Evolutionary conservation across 2,797 vertebrate genomes (phyloP), one percentile per base, ranked within the genome.

Genomic region (Sylvilagus floridanus): DNA sequence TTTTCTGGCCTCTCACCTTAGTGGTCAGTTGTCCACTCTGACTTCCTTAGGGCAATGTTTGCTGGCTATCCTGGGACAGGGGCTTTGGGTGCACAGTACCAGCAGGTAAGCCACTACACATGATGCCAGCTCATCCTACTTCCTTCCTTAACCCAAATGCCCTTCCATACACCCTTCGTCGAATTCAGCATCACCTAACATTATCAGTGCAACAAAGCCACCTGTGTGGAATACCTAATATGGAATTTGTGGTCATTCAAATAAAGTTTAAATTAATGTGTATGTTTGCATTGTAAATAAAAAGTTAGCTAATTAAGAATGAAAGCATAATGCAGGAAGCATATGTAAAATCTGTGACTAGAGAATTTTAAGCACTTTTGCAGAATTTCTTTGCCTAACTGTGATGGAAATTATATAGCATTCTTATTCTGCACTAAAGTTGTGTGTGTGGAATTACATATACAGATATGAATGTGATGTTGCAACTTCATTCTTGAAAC

Each of bases 51-150:
- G 21, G 0, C 57, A 2, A 12, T 4, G 17, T 22, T 0, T 37
- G 19, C n/a, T 4, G 4, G 0, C 4, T 42, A 19, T 10, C 42
- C 63, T 26, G 13, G 10, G 60, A 4, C 16, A 7, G 26, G 10
- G 22, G 22, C 16, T 17, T 4, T 7, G 7, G 11, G 17, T 2
- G 5, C 4, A 37, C 1, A 1, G 26, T 14, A 9, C 13, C 32
- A 32, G 37, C 28, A 37, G 5, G 47, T 21, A 24, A 5, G n/a
- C 13, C 28, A 26, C 6, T 12, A 11, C 19, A 2, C 19, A 0
- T 11, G 28, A 4, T 26, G 28, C 9, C 14, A 24, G 0, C 3
- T 60, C 52, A 13, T 19, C 1, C 32, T 19, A 7, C 7, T 50
- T n/a, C 1, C 19, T 47, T 71, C 28, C 3, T 26, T 37, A 62